Conservation (phyloP, 2,888 invertebrate species). For the Cheiracanthium punctorium region DNA sequence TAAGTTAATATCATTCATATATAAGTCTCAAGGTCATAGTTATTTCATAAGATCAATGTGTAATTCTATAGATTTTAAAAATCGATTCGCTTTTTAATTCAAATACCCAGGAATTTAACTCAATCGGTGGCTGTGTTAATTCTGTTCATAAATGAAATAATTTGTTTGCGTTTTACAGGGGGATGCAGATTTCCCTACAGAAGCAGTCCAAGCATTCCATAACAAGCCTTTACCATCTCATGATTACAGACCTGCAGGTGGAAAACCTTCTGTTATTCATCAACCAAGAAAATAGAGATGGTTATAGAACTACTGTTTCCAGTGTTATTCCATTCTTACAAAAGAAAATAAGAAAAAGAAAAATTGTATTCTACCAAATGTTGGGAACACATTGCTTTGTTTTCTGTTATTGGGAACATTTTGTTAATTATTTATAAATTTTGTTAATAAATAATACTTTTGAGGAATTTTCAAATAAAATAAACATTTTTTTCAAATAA, state of each 20-base stretch:
- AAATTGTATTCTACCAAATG: slow-evolving; percentile 25
- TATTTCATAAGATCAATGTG: no score
- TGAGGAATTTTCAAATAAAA: not conserved
- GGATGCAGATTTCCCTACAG: slow-evolving; percentile 90
- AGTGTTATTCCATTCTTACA: slow-evolving; percentile 21
- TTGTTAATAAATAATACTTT: slow-evolving; percentile 12
- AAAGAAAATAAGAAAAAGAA: not conserved
- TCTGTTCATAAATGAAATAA: not conserved
- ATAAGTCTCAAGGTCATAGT: no score
- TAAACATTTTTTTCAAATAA: not conserved
- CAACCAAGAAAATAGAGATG: slow-evolving; percentile 88
- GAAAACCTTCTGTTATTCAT: slow-evolving; percentile 83
- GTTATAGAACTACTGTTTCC: not conserved
- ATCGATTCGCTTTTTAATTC: no score
- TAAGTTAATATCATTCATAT: no score
- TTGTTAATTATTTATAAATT: slow-evolving; percentile 53
- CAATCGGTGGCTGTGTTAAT: no score
- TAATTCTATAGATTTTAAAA: no score
- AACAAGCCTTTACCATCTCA: slow-evolving; percentile 86
- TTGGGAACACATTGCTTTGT: slow-evolving; percentile 20
- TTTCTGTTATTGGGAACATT: slow-evolving; percentile 52
- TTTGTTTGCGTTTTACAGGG: slow-evolving; percentile 77
- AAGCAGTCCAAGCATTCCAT: slow-evolving; percentile 89
- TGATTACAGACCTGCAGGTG: slow-evolving; percentile 79
- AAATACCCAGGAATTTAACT: no score